Evolutionary conservation across 2,888 invertebrate species (phyloP).

Genomic region (Amiota minor): DNA sequence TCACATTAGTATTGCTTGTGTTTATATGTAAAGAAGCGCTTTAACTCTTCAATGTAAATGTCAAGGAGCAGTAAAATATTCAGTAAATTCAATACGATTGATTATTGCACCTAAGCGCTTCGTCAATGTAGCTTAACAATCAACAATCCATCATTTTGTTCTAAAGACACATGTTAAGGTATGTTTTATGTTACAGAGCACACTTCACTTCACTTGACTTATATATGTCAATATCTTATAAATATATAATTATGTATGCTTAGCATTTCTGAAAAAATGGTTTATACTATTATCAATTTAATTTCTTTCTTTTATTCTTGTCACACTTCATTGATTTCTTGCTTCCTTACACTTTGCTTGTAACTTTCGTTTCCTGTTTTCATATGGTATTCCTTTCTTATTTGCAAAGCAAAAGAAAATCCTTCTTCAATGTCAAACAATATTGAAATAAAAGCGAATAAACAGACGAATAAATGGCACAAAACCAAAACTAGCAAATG

Average conservation of each 20-base stretch:
- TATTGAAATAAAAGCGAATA: no score
- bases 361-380: slow-evolving; percentile 6
- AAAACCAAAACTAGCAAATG: no score
- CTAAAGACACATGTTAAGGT: no score
- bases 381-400: neutral
- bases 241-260: slow-evolving; percentile 55
- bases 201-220: no score
- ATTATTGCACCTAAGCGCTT: slow-evolving; percentile 1
- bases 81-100: slow-evolving; percentile 7
- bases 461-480: no score
- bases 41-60: slow-evolving; percentile 10
- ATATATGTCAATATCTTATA: no score
- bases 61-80: slow-evolving; percentile 9
- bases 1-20: neutral
- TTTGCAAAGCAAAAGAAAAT: neutral
- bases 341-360: neutral
- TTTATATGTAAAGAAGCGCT: neutral
- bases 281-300: neutral
- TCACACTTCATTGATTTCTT: no score
- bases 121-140: neutral
- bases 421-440: no score
- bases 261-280: slow-evolving; percentile 47
- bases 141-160: no score
- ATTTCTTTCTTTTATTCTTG: no score
- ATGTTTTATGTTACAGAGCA: no score